Evolutionary conservation across 2,113 vertebrate species (phyloP).

Genomic region (Stictonetta naevosa): DNA sequence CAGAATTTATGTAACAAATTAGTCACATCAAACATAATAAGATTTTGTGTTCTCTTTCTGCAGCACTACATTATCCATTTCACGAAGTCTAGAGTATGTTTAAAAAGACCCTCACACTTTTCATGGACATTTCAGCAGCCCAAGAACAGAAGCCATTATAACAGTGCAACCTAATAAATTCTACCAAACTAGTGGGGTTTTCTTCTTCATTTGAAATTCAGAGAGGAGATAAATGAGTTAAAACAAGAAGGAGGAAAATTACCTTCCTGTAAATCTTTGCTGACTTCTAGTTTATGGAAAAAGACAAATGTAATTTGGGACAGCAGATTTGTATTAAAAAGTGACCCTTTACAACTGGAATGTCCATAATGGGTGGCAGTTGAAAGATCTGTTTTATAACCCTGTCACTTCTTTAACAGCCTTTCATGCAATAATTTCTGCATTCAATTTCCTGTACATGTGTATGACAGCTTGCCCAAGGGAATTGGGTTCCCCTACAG

Average conservation of each 20-base stretch:
- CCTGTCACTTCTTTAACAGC: slow-evolving; percentile 68
- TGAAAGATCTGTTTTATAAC: slow-evolving; percentile 75
- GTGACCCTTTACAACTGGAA: slow-evolving; percentile 57
- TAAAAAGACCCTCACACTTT: neutral
- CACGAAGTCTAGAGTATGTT: neutral
- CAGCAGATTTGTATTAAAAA: slow-evolving; percentile 58
- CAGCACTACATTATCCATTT: neutral
- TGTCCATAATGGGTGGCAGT: slow-evolving; percentile 60
- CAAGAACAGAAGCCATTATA: neutral
- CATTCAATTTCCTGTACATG: slow-evolving; percentile 77
- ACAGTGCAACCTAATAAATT: neutral
- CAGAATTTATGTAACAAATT: slow-evolving; percentile 1
- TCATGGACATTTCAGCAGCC: neutral
- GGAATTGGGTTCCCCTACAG: slow-evolving; percentile 23
- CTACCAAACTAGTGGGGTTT: neutral
- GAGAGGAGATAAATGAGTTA: neutral
- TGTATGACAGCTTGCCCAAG: slow-evolving; percentile 53
- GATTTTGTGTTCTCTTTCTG: neutral
- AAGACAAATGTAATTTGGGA: slow-evolving; percentile 51
- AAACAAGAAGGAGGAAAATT: neutral
- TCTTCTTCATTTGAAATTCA: neutral
- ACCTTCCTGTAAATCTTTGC: slow-evolving; percentile 14
- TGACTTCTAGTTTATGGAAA: neutral
- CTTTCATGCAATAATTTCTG: slow-evolving; percentile 65
- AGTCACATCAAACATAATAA: neutral